Base-by-base conservation (phyloP, 2,797 vertebrate species). In the Spondyliosoma cantharus region DNA sequence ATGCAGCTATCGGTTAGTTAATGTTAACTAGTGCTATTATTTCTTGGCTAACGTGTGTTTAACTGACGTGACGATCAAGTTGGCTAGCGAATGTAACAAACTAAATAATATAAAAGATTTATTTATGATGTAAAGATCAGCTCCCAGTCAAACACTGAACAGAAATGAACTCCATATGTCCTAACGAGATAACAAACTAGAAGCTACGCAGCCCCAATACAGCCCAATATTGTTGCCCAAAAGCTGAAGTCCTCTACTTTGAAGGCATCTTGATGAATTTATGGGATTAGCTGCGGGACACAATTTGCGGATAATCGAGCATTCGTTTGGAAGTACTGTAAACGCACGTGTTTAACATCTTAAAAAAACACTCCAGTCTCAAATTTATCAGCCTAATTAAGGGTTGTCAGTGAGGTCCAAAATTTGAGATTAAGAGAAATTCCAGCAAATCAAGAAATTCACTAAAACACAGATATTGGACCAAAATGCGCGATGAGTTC, bases 281-380 rank as follows among this genome's bases (percentile, higher is more conserved):
- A 49, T n/a, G 25, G 14, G 66, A 66, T 64, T 20, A 8, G 50
- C 16, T 32, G 25, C 16, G 49, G 54, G 24, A 57, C 15, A 37
- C 22, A 15, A 3, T 37, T 50, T 19, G 49, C 4, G 2, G 12
- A 27, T 48, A 59, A 62, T 74, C n/a, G 22, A 45, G 63, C 16
- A n/a, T 58, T 64, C 27, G 24, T 73, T 82, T 76, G 9, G 16
- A 49, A 63, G 27, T 62, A 66, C 62, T 58, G 29, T 75, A 59
- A 69, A 67, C 48, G 74, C 14, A 32, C 20, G 53, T 32, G 16
- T 15, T 63, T 48, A 19, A 52, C 27, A 54, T 56, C 48, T 42
- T 62, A 29, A 70, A 37, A 37, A 64, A 80, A 82, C 84, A 88
- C 84, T 92, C 86, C 82, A 74, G 57, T 70, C 32, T 48, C 52